A percentile compares a stretch with the other conserved stretches of the same genome.
phyloP scores from a whole-genome alignment of 1,140 invertebrate genomes.

The Coenobita brevimanus region DNA sequence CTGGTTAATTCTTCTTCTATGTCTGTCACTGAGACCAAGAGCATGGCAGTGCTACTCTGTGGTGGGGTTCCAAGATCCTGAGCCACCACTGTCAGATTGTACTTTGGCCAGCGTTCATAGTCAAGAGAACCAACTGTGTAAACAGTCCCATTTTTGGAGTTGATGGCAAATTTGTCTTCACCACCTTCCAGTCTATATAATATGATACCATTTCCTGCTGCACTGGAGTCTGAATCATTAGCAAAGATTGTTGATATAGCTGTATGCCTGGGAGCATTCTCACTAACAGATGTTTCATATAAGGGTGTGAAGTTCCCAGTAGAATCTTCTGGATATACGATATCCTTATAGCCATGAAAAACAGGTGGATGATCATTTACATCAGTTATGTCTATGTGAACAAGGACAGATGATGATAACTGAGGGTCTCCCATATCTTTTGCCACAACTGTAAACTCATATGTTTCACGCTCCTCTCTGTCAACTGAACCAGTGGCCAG shows the following conservation, averaged over 20 bases:
- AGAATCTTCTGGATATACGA: neutral
- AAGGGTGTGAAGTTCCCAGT: slow-evolving; percentile 20
- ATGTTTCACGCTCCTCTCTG: slow-evolving; percentile 43
- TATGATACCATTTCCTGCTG: slow-evolving; percentile 49
- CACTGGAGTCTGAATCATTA: slow-evolving; percentile 47
- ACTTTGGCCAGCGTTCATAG: slow-evolving; percentile 41
- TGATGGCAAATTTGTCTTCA: slow-evolving; percentile 56
- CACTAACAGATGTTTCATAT: slow-evolving; percentile 20
- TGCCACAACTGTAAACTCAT: slow-evolving; percentile 48
- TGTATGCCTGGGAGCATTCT: slow-evolving; percentile 25
- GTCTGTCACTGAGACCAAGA: slow-evolving; percentile 34
- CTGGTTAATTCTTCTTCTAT: slow-evolving; percentile 46
- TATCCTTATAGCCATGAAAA: slow-evolving; percentile 50
- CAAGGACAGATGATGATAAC: slow-evolving; percentile 49
- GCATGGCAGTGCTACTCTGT: slow-evolving; percentile 32
- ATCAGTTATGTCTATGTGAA: slow-evolving; percentile 53
- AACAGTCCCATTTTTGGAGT: slow-evolving; percentile 50
- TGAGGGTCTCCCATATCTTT: slow-evolving; percentile 42
- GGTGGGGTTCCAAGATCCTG: slow-evolving; percentile 46
- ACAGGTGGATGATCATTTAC: slow-evolving; percentile 44
- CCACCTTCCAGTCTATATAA: slow-evolving; percentile 51
- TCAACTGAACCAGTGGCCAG: slow-evolving; percentile 49
- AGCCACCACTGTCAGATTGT: slow-evolving; percentile 44
- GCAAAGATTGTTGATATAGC: slow-evolving; percentile 22
- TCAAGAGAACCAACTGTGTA: slow-evolving; percentile 52